Conservation (phyloP, 2,797 vertebrate genomes). For the Intellagama lesueurii region DNA sequence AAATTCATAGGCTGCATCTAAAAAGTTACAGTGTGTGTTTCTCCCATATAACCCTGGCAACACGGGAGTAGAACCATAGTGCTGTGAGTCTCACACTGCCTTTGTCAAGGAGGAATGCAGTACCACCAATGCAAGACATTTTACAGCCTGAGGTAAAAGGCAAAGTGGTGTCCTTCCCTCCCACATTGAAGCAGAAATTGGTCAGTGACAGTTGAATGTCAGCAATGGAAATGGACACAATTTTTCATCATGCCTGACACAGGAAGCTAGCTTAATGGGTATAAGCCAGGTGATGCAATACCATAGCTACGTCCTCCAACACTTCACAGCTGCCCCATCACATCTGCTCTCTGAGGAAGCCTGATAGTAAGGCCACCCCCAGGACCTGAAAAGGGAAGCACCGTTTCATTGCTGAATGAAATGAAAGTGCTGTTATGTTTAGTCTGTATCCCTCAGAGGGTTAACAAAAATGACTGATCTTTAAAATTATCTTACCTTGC, state of each 20-base stretch:
- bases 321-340: too few relatives aligned
- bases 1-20: too few relatives aligned
- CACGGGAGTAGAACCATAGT: not conserved
- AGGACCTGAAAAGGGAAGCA: not conserved
- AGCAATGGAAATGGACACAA: not conserved
- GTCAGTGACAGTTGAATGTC: not conserved
- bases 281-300: not conserved
- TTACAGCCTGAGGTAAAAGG: not conserved
- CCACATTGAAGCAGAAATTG: not conserved
- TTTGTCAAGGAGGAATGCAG: too few relatives aligned
- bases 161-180: not conserved
- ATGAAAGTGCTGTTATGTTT: not conserved
- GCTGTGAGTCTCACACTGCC: not conserved
- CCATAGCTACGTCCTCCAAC: too few relatives aligned
- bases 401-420: not conserved
- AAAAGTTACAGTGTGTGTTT: not conserved
- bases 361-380: not conserved
- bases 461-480: not conserved
- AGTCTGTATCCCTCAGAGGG: not conserved
- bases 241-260: not conserved
- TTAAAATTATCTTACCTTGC: not conserved
- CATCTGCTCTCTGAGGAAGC: not conserved
- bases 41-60: not conserved
- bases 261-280: not conserved
- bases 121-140: not conserved